A percentile compares a stretch with the other conserved stretches of the same genome.
Conservation (phyloP, 2,888 invertebrate genomes). For the Lypha dubia region DNA sequence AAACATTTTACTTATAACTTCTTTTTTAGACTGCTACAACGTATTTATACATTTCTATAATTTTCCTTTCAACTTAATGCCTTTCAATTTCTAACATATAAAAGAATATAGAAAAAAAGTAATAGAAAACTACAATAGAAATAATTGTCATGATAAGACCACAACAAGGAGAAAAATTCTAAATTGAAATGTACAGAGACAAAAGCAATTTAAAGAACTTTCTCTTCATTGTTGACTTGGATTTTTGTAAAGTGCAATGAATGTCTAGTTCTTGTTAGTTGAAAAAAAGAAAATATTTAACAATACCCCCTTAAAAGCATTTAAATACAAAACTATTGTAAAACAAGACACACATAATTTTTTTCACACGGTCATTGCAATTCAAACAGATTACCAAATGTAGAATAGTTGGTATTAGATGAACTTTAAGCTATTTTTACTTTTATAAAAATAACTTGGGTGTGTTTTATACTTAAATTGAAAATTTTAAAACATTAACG, state of each 20-base stretch:
- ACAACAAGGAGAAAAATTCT: constrained; percentile 39
- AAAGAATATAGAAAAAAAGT: neutral
- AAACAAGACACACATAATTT: constrained; percentile 18
- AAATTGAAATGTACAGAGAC: constrained; percentile 24
- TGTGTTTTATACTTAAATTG: constrained; percentile 6
- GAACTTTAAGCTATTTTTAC: constrained; percentile 1
- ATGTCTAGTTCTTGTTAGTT: neutral
- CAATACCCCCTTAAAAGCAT: constrained; percentile 56
- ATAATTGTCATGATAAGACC: constrained; percentile 38
- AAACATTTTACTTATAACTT: neutral
- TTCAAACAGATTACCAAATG: constrained; percentile 23
- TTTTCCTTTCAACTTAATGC: neutral
- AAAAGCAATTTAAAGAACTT: constrained; percentile 36
- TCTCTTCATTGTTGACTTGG: constrained; percentile 15
- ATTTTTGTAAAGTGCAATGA: neutral
- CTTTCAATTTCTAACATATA: neutral
- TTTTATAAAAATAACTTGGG: no score
- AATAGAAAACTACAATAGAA: constrained; percentile 18
- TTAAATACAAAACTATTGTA: constrained; percentile 55
- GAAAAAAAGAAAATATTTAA: constrained; percentile 15
- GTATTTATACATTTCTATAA: no score
- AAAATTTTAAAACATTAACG: neutral
- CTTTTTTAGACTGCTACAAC: neutral
- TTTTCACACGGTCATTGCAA: constrained; percentile 42
- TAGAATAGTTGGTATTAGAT: neutral